Evolutionary conservation across 2,797 vertebrate genomes (phyloP).

Genomic region (Premnoplex brunnescens): DNA sequence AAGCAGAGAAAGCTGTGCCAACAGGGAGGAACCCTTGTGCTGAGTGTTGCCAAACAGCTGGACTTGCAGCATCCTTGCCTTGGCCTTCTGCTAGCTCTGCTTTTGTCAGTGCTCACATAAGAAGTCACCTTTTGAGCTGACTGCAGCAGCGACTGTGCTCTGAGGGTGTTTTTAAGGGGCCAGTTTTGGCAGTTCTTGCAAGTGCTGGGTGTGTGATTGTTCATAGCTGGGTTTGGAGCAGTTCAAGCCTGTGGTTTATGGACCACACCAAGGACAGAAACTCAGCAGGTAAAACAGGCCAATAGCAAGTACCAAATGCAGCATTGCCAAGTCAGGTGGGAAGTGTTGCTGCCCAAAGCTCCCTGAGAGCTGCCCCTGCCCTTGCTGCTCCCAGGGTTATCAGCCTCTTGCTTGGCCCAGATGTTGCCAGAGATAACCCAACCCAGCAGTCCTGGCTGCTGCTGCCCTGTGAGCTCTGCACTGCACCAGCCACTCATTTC

Average conservation of each 20-base stretch:
- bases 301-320: not conserved
- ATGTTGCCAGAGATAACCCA: not conserved
- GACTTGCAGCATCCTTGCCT: not conserved
- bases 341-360: not conserved
- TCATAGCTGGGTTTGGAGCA: conserved; percentile 13
- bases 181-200: not conserved
- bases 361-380: not conserved
- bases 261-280: not conserved
- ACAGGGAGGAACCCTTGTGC: not conserved
- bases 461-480: not conserved
- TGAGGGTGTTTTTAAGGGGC: not conserved
- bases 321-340: rapidly evolving
- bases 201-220: not conserved
- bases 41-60: not conserved
- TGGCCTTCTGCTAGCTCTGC: not conserved
- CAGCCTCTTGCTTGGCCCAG: not conserved
- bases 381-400: not conserved
- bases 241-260: not conserved
- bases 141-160: not conserved
- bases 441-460: not conserved
- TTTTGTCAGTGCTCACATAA: not conserved
- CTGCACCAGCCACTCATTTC: not conserved
- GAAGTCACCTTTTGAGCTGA: not conserved
- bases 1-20: rapidly evolving
- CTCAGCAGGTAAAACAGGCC: not conserved